These are phyloP conservation scores for Carassius carassius DNA, from an alignment of 2,113 vertebrate species.

Conservation along the genomic window DNA sequence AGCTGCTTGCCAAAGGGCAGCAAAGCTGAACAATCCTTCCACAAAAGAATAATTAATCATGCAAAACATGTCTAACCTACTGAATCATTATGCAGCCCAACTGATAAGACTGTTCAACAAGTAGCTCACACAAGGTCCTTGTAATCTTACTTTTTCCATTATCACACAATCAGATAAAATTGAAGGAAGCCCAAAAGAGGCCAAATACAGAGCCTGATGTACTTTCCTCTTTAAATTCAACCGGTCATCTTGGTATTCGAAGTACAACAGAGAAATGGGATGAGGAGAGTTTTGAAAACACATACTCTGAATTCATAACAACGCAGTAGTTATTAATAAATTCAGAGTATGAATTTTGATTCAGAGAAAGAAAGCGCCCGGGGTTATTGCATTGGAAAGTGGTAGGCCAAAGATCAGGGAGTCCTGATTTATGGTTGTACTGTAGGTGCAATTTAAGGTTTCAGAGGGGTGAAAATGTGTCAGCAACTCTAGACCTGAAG, in stretches of 20 bases:
- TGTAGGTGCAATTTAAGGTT: background rate
- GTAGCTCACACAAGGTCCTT: conserved; percentile 42
- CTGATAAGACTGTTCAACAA: conserved; percentile 60
- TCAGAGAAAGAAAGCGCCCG: background rate
- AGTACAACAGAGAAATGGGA: conserved; percentile 18
- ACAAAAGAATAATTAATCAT: conserved; percentile 53
- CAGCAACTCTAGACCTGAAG: background rate
- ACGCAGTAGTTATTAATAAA: conserved; percentile 21
- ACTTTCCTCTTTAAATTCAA: conserved; percentile 29
- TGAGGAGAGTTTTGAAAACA: conserved; percentile 2
- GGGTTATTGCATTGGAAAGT: background rate
- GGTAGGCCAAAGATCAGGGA: background rate
- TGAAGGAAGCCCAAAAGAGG: background rate
- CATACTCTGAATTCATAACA: conserved; percentile 30
- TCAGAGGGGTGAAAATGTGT: background rate
- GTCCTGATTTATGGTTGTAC: background rate
- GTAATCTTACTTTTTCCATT: conserved; percentile 57
- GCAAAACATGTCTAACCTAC: conserved; percentile 53
- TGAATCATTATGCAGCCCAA: conserved; percentile 55
- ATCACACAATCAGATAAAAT: conserved; percentile 57
- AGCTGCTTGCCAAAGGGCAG: background rate
- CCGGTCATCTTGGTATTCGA: background rate
- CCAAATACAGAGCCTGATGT: background rate
- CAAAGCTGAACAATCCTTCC: conserved; percentile 25
- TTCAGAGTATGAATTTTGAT: background rate